Conservation (phyloP, 2,888 invertebrate genomes). For the Cylindroiulus punctatus region DNA sequence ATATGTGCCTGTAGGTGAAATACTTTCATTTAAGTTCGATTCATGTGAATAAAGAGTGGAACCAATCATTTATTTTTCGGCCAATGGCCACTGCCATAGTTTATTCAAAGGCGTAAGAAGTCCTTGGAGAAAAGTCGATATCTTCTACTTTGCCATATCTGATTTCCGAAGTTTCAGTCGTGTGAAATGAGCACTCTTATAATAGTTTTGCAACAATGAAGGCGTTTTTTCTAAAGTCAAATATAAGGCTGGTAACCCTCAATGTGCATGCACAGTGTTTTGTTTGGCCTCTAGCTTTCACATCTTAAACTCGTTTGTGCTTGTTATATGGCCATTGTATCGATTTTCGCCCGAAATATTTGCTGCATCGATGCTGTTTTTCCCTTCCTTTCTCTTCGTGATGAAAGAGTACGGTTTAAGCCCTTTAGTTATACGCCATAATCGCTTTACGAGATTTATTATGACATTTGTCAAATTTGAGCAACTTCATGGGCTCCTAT, state of each 20-base stretch:
- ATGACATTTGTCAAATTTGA: conserved; percentile 42
- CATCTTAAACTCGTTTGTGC: conserved; percentile 34
- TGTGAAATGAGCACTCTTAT: neutral
- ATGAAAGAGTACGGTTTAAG: conserved; percentile 38
- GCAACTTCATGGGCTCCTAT: conserved; percentile 34
- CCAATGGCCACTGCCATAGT: conserved; percentile 2
- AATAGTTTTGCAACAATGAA: conserved; percentile 12
- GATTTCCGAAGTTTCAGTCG: conserved; percentile 6
- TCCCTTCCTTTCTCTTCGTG: neutral
- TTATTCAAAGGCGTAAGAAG: neutral
- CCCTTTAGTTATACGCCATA: conserved; percentile 37
- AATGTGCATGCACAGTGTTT: neutral
- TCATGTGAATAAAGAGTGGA: neutral
- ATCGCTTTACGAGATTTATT: conserved; percentile 42
- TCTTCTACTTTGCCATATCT: conserved; percentile 1
- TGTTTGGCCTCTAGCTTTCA: conserved; percentile 16
- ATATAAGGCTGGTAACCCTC: neutral
- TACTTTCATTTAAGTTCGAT: neutral
- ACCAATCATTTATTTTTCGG: conserved; percentile 3
- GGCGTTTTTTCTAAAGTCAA: neutral
- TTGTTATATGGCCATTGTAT: conserved; percentile 23
- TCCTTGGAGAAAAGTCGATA: conserved; percentile 38
- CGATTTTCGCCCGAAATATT: conserved; percentile 10
- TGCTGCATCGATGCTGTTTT: conserved; percentile 13
- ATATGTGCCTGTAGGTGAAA: too few relatives aligned